Evolutionary conservation across 1,140 invertebrate species (phyloP).

Genomic region (Aphidius ervi): DNA sequence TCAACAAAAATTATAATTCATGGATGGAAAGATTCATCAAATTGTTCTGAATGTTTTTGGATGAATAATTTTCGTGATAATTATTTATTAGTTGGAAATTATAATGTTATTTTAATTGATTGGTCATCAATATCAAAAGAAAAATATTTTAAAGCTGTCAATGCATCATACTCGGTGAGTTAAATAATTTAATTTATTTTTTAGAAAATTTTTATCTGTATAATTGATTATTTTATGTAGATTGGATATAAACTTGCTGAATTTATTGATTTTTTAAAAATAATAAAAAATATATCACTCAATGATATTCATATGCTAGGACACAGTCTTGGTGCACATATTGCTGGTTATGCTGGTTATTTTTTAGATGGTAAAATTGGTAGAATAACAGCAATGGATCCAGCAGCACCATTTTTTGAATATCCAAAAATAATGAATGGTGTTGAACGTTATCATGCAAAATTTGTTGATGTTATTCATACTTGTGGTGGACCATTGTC

Average conservation of each 20-base stretch:
- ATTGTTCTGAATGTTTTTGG: slow-evolving; percentile 35
- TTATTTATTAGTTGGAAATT: slow-evolving; percentile 55
- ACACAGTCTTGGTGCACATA: slow-evolving; percentile 80
- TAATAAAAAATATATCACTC: slow-evolving; percentile 29
- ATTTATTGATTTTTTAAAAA: slow-evolving; percentile 36
- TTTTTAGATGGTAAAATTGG: slow-evolving; percentile 53
- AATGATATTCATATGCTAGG: slow-evolving; percentile 71
- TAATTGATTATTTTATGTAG: slow-evolving; percentile 18
- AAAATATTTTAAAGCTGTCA: slow-evolving; percentile 50
- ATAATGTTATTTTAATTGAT: slow-evolving; percentile 63
- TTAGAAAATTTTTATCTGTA: too few relatives aligned
- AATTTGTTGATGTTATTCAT: slow-evolving; percentile 72
- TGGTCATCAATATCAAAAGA: slow-evolving; percentile 58
- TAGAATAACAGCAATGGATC: slow-evolving; percentile 67
- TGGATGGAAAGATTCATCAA: slow-evolving; percentile 50
- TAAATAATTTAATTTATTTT: too few relatives aligned
- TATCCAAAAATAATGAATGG: slow-evolving; percentile 44
- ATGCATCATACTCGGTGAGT: slow-evolving; percentile 42
- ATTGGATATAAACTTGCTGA: slow-evolving; percentile 36
- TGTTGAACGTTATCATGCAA: slow-evolving; percentile 62
- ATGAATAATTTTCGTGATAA: slow-evolving; percentile 49
- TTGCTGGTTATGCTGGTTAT: slow-evolving; percentile 68
- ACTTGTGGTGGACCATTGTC: slow-evolving; percentile 58
- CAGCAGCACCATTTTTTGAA: slow-evolving; percentile 66
- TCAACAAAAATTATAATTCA: slow-evolving; percentile 54